Evolutionary conservation across 2,113 vertebrate species (phyloP).

Genomic region (Agapornis roseicollis): DNA sequence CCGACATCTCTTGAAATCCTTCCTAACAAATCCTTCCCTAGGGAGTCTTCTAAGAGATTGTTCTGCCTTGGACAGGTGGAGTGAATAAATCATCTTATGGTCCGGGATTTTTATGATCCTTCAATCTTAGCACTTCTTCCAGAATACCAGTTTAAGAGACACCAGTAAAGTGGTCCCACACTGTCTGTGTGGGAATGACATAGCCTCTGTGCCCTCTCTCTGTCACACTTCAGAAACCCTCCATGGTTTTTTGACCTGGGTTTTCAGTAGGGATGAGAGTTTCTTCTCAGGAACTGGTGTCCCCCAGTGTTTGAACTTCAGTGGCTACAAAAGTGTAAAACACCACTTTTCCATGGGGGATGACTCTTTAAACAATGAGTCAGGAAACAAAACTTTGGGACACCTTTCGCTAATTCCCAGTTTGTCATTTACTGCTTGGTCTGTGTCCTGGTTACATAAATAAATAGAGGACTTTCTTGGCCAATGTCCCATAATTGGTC

Average conservation of each 20-base stretch:
- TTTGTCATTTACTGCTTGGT: not conserved
- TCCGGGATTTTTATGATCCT: not conserved
- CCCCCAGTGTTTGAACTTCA: not conserved
- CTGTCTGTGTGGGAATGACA: not conserved
- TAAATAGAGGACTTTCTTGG: not conserved
- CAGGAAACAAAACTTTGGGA: not conserved
- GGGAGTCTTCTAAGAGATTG: not conserved
- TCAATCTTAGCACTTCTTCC: not conserved
- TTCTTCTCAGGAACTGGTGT: not conserved
- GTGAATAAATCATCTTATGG: not conserved
- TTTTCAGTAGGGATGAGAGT: not conserved
- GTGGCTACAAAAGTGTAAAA: not conserved
- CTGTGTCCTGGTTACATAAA: not conserved
- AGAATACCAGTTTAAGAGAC: not conserved
- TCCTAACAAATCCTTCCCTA: not conserved
- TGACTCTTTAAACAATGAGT: not conserved
- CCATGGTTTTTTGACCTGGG: not conserved
- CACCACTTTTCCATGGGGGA: not conserved
- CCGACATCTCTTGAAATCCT: not conserved
- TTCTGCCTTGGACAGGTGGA: not conserved
- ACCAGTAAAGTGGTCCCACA: not conserved
- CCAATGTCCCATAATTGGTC: not conserved
- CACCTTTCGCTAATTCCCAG: not conserved
- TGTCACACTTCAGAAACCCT: not conserved
- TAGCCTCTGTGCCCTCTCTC: not conserved